Evolutionary conservation across 2,113 vertebrate species (phyloP), one percentile per base, ranked within the genome.

Genomic region (Hyla sarda): DNA sequence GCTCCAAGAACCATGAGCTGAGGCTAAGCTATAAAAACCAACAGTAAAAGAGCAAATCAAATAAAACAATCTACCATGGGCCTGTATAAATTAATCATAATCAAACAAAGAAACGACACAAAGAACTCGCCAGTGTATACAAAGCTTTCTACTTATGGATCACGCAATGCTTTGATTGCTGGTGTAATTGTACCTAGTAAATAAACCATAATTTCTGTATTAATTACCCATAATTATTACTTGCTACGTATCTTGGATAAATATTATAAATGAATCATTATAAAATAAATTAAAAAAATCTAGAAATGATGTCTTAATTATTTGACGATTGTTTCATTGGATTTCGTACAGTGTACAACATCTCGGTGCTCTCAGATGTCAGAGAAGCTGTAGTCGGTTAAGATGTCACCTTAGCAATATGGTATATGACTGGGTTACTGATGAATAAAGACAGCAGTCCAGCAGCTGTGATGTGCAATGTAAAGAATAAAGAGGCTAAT

Each of bases 381-480:
- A 80, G 28, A 41, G 13, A 28, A 79, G 52, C 23, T 60, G 48
- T 78, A 32, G 34, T 23, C 25, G 28, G 54, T 1, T 45, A 65
- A 65, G 45, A 41, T 87, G 67, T 74, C 52, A 62, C 77, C 58
- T 56, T 75, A 60, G 32, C 67, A 72, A 69, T 58, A 78, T 71
- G 50, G 69, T 75, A 30, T 80, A 76, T 32, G 48, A 65, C 21
- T 34, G 72, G 17, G 23, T 47, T 60, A 65, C 47, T 65, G 71
- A 77, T 28, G 28, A 69, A 32, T 16, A 69, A 30, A 82, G 60
- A 2, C 79, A 62, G 77, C 8, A 25, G 56, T 62, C 87, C 8
- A 87, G 82, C 85, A 89, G 52, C 85, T 91, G 83, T 9, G 12
- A 71, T 41, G 7, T 60, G 50, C 82, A 90, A 88, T 23, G n/a